These are phyloP conservation scores for Drosophila neotestacea DNA, from an alignment of 2,888 invertebrate genomes.

Conservation along the genomic window DNA sequence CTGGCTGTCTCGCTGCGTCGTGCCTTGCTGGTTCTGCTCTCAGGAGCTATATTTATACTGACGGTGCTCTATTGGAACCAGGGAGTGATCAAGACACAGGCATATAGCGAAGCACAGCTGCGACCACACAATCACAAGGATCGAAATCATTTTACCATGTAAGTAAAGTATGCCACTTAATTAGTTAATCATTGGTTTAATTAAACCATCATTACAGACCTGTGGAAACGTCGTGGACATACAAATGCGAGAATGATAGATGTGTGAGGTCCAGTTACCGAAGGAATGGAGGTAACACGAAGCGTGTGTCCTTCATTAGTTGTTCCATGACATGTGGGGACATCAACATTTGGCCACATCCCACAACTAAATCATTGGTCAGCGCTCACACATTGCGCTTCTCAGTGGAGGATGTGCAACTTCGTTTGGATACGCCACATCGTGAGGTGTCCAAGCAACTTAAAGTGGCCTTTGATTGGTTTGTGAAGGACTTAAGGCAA, in stretches of 20 bases:
- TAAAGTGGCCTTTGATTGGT: conserved; percentile 81
- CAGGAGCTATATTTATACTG: conserved; percentile 87
- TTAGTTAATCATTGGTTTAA: background rate
- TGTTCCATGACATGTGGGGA: conserved; percentile 92
- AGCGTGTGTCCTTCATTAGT: conserved; percentile 88
- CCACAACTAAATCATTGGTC: conserved; percentile 89
- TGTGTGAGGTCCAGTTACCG: conserved; percentile 88
- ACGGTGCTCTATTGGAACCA: conserved; percentile 88
- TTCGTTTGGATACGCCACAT: conserved; percentile 81
- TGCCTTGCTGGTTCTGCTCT: conserved; percentile 87
- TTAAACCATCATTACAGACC: conserved; percentile 69
- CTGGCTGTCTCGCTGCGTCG: conserved; percentile 86
- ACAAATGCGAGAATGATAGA: conserved; percentile 89
- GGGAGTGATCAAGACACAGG: conserved; percentile 85
- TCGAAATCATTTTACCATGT: conserved; percentile 75
- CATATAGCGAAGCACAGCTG: conserved; percentile 84
- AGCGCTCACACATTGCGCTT: conserved; percentile 88
- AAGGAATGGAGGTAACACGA: conserved; percentile 38
- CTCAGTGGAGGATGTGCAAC: conserved; percentile 80
- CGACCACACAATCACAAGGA: conserved; percentile 74
- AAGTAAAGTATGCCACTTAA: conserved; percentile 43
- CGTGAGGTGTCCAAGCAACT: conserved; percentile 79
- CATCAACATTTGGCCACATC: conserved; percentile 91
- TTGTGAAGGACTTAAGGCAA: conserved; percentile 82
- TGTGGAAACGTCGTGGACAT: conserved; percentile 89